Conservation (phyloP, 2,113 vertebrate genomes). For the Strix uralensis region DNA sequence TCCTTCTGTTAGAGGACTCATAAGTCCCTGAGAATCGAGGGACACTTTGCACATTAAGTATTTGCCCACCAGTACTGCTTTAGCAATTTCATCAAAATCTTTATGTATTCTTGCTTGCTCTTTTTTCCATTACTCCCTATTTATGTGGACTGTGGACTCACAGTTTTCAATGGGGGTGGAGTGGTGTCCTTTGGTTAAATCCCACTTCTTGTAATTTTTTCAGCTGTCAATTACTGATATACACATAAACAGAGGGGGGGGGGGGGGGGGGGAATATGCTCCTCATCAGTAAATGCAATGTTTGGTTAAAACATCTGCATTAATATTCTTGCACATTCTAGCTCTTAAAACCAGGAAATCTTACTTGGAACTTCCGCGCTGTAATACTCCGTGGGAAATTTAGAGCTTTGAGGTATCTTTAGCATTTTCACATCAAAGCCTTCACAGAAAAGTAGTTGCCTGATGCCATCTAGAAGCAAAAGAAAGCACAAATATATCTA, state of each 20-base stretch:
- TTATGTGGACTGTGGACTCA: background rate
- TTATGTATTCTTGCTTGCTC: background rate
- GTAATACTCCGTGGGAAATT: background rate
- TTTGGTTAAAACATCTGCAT: background rate
- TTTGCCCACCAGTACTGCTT: background rate
- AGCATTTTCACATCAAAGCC: background rate
- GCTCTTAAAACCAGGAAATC: background rate
- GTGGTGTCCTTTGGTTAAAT: background rate
- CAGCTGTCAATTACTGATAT: background rate
- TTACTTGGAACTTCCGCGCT: background rate
- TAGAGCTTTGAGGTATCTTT: background rate
- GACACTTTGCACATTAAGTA: background rate
- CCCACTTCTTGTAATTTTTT: background rate
- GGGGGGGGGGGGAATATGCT: no score
- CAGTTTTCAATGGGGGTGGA: rapidly evolving
- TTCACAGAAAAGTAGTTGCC: background rate
- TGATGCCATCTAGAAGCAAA: constrained; percentile 1
- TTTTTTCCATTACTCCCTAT: background rate
- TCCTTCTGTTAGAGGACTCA: background rate
- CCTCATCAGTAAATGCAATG: background rate
- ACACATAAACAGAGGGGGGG: background rate
- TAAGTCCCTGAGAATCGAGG: background rate
- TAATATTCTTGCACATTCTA: background rate
- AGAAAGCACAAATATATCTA: background rate
- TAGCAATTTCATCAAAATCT: background rate